Conservation (phyloP, 2,113 vertebrate species). For the Rhinoptilus africanus region DNA sequence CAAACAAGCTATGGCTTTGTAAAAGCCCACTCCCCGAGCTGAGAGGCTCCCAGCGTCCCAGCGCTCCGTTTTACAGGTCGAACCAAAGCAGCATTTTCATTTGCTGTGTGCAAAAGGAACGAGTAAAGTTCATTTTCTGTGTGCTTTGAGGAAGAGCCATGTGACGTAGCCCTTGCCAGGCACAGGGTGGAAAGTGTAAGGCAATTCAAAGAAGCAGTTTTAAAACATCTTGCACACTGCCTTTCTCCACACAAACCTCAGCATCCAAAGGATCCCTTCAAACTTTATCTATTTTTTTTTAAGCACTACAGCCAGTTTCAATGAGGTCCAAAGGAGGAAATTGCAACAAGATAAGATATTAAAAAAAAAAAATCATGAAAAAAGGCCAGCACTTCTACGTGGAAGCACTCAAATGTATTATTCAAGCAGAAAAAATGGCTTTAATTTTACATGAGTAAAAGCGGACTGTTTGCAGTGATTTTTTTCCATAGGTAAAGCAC, state of each 20-base stretch:
- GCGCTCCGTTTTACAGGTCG: not conserved
- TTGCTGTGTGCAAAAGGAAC: not conserved
- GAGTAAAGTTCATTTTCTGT: conserved; percentile 16
- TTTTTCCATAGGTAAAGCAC: conserved; percentile 34
- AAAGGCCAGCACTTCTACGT: not conserved
- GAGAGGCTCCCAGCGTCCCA: not conserved
- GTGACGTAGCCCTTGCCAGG: not conserved
- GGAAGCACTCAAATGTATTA: not conserved
- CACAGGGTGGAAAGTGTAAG: not conserved
- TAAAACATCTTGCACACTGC: not conserved
- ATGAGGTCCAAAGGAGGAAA: not conserved
- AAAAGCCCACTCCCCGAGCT: not conserved
- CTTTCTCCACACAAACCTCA: not conserved
- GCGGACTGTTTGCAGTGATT: not conserved
- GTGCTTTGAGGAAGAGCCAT: not conserved
- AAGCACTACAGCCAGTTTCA: not conserved
- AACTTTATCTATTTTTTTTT: not conserved
- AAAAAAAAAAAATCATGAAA: not conserved
- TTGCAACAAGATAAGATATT: not conserved
- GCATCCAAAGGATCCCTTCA: not conserved
- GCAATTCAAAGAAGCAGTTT: not conserved
- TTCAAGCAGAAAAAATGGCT: not conserved
- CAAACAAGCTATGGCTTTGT: not conserved
- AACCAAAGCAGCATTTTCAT: not conserved
- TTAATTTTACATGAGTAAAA: conserved; percentile 37